Percentiles rank a stretch among this genome's conserved stretches.
Evolutionary conservation across 2,797 vertebrate genomes (phyloP).

Genomic region (Protonibea diacanthus): DNA sequence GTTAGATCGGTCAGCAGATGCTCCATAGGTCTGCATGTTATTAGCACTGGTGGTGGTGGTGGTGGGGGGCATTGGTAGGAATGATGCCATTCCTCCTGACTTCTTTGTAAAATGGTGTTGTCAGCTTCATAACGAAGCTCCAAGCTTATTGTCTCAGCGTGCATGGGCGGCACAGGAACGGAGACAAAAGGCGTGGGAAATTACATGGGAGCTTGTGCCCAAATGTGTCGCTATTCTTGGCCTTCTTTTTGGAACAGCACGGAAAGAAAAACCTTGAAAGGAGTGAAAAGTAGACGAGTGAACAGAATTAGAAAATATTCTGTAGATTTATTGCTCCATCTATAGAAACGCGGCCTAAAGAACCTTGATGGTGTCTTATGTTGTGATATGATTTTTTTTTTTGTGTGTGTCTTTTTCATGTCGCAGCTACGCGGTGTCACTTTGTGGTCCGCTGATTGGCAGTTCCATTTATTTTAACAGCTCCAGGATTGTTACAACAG

Average conservation of each 20-base stretch:
- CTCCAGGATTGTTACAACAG: constrained; percentile 30
- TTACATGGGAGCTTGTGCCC: constrained; percentile 75
- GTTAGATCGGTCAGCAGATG: constrained; percentile 49
- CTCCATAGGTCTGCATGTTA: constrained; percentile 31
- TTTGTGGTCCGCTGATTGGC: constrained; percentile 42
- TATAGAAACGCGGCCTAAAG: background rate
- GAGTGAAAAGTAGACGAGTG: constrained; percentile 47
- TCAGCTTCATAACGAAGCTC: constrained; percentile 75
- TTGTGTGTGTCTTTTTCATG: background rate
- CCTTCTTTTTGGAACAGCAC: constrained; percentile 47
- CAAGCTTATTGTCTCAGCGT: constrained; percentile 75
- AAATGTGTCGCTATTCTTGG: constrained; percentile 79
- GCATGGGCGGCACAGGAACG: constrained; percentile 75
- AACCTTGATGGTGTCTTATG: background rate
- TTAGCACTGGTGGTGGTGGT: constrained; percentile 1
- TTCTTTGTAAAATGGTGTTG: constrained; percentile 65
- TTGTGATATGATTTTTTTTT: background rate
- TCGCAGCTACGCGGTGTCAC: background rate
- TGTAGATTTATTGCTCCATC: constrained; percentile 22
- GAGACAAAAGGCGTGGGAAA: constrained; percentile 82
- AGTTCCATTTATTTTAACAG: constrained; percentile 65
- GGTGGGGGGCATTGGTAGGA: constrained; percentile 9
- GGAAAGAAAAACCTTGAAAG: constrained; percentile 60
- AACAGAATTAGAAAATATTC: constrained; percentile 26
- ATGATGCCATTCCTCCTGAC: constrained; percentile 50